These are phyloP conservation scores for Beaufortia kweichowensis DNA, from an alignment of 2,113 vertebrate genomes.

Conservation along the genomic window DNA sequence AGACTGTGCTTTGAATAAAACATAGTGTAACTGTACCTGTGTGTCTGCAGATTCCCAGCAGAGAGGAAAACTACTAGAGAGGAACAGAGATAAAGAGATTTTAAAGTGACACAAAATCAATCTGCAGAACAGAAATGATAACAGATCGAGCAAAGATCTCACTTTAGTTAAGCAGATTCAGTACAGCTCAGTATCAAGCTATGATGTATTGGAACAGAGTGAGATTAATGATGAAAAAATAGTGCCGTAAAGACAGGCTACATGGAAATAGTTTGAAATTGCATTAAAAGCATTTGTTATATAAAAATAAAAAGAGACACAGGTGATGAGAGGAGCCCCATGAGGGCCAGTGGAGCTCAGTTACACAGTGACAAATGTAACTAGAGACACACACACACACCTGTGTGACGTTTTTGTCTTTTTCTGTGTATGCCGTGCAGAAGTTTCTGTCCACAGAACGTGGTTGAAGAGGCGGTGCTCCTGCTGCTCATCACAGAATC, in stretches of 20 bases:
- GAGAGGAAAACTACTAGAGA: conserved; percentile 15
- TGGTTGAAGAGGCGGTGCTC: conserved; percentile 94
- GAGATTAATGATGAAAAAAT: neutral
- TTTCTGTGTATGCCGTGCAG: conserved; percentile 76
- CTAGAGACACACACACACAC: conserved; percentile 43
- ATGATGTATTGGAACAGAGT: neutral
- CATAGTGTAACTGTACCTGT: conserved; percentile 42
- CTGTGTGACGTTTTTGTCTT: conserved; percentile 62
- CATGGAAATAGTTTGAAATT: conserved; percentile 1
- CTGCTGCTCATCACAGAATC: conserved; percentile 95
- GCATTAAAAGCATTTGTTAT: conserved; percentile 10
- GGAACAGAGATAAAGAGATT: conserved; percentile 2
- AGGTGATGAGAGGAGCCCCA: conserved; percentile 58
- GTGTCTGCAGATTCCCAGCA: conserved; percentile 13
- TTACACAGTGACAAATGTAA: conserved; percentile 65
- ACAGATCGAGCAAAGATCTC: neutral
- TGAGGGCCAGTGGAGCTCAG: conserved; percentile 54
- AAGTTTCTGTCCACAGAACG: conserved; percentile 94
- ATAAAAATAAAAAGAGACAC: conserved; percentile 39
- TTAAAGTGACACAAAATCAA: neutral
- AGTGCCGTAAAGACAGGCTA: neutral
- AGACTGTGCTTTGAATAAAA: conserved; percentile 37
- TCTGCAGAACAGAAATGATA: neutral
- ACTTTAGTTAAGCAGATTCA: neutral
- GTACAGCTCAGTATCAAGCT: neutral